Percentiles rank a stretch among this genome's conserved stretches.
Conservation (phyloP, 1,140 invertebrate genomes). For the Pseudomyrmex pallidus region DNA sequence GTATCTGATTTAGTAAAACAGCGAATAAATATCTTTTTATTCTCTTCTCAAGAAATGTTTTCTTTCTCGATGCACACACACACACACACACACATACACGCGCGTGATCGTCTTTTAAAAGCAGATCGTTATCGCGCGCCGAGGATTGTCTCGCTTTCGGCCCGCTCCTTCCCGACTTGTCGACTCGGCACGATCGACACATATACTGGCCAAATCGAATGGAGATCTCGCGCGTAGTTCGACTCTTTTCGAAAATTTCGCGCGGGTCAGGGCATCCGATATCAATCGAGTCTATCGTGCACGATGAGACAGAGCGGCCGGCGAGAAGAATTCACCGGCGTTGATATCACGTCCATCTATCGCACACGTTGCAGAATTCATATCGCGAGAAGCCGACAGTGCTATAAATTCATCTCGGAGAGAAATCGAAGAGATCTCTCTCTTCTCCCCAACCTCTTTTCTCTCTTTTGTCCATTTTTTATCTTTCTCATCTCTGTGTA, state of each 20-base stretch:
- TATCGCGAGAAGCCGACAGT: constrained; percentile 65
- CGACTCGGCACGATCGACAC: constrained; percentile 25
- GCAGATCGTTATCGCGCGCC: constrained; percentile 12
- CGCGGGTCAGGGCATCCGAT: constrained; percentile 52
- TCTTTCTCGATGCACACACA: not conserved
- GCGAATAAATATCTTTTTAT: too few relatives aligned
- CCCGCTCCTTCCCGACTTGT: constrained; percentile 12
- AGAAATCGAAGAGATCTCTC: not conserved
- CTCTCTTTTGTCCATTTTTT: constrained; percentile 9
- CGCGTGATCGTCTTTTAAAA: constrained; percentile 16
- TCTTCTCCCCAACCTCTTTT: constrained; percentile 20
- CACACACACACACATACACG: not conserved
- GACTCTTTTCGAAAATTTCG: constrained; percentile 53
- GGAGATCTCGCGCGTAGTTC: not conserved
- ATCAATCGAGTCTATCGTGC: constrained; percentile 73
- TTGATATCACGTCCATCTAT: constrained; percentile 69
- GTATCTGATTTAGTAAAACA: constrained; percentile 4
- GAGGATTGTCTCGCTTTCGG: constrained; percentile 4
- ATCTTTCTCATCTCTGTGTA: constrained; percentile 22
- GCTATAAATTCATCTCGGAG: constrained; percentile 43
- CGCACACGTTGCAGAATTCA: constrained; percentile 76
- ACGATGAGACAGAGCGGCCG: constrained; percentile 59
- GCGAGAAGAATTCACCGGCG: constrained; percentile 38
- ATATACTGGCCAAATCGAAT: constrained; percentile 44
- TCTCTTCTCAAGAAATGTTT: not conserved